Percentiles rank a stretch among this genome's conserved stretches.
These are phyloP conservation scores for Pseudomyrmex concolor DNA, from an alignment of 1,140 invertebrate genomes.

Conservation along the genomic window DNA sequence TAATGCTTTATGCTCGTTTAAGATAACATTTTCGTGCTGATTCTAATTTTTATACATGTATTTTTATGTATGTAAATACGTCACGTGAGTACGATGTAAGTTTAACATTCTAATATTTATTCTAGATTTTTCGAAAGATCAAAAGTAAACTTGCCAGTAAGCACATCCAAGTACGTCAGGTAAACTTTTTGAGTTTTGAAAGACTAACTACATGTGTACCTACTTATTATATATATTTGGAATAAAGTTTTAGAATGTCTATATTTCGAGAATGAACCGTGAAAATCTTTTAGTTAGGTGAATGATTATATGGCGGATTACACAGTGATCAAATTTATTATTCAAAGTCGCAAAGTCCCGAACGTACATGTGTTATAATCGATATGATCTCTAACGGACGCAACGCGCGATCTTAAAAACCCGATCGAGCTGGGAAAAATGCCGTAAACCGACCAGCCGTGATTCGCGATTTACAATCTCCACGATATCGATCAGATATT, in stretches of 20 bases:
- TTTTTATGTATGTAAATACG: too few relatives aligned
- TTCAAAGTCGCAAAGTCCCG: not conserved
- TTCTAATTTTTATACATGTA: not conserved
- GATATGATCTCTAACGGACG: slow-evolving; percentile 35
- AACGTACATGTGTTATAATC: slow-evolving; percentile 16
- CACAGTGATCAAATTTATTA: slow-evolving; percentile 30
- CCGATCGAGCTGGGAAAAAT: not conserved
- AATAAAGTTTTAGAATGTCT: not conserved
- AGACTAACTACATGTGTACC: too few relatives aligned
- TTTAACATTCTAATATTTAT: too few relatives aligned
- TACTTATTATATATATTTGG: too few relatives aligned
- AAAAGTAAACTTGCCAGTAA: too few relatives aligned
- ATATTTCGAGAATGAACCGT: slow-evolving; percentile 1
- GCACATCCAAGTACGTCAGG: too few relatives aligned
- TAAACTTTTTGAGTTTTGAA: too few relatives aligned
- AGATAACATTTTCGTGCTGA: not conserved
- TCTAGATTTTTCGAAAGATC: too few relatives aligned
- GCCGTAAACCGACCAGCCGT: slow-evolving; percentile 17
- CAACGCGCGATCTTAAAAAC: slow-evolving; percentile 34
- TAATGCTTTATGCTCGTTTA: not conserved
- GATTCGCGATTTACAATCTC: slow-evolving; percentile 68
- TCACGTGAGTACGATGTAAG: not conserved
- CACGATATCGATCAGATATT: slow-evolving; percentile 71
- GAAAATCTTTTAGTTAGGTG: slow-evolving; percentile 15
- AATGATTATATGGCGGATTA: slow-evolving; percentile 1